Evolutionary conservation across 2,113 vertebrate species (phyloP).

Genomic region (Pollimyrus isidori): DNA sequence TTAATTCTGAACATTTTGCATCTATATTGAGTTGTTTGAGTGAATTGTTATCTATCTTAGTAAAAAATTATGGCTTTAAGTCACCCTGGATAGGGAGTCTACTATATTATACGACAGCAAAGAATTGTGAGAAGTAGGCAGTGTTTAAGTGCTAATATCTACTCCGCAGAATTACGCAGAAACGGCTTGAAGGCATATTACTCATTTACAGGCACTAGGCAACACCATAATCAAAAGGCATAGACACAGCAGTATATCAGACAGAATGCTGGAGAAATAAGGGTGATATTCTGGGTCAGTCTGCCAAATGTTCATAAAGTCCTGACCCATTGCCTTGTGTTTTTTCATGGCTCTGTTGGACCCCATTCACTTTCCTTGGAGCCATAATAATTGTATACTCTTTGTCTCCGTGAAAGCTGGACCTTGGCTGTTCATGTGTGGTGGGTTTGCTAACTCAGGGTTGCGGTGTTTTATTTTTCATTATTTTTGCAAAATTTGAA

Average conservation of each 20-base stretch:
- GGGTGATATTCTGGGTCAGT: not conserved
- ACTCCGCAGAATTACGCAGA: not conserved
- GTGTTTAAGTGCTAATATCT: not conserved
- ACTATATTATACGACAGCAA: not conserved
- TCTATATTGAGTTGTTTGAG: not conserved
- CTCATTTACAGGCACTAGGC: not conserved
- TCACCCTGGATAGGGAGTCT: not conserved
- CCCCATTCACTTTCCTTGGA: not conserved
- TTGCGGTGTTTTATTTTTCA: not conserved
- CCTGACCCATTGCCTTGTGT: not conserved
- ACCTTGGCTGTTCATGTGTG: not conserved
- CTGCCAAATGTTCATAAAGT: not conserved
- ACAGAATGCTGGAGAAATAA: not conserved
- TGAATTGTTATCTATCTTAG: not conserved
- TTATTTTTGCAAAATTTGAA: not conserved
- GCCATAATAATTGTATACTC: not conserved
- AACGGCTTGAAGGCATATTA: not conserved
- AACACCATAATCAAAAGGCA: not conserved
- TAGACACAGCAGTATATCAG: not conserved
- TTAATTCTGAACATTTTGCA: not conserved
- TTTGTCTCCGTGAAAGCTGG: not conserved
- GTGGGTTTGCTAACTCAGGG: not conserved
- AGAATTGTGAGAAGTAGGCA: not conserved
- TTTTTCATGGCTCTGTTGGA: not conserved
- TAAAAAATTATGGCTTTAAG: not conserved